Conservation (phyloP, 1,140 invertebrate species). For the Scaptomyza pallida region DNA sequence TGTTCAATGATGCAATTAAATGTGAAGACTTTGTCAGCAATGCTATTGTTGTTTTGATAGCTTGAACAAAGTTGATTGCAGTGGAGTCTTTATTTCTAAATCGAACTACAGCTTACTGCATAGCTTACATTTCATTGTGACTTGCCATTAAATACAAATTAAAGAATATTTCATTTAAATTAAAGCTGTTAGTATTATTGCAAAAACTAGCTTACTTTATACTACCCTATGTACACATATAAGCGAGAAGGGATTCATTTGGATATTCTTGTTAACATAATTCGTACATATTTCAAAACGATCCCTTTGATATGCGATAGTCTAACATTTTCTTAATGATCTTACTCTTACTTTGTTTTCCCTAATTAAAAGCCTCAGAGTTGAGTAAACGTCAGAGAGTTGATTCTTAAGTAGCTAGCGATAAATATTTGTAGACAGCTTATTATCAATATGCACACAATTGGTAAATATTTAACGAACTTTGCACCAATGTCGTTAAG, state of each 20-base stretch:
- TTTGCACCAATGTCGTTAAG: background rate
- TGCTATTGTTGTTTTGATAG: background rate
- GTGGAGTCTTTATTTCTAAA: background rate
- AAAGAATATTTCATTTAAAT: no score
- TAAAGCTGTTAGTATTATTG: no score
- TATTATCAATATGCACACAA: background rate
- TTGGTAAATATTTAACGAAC: background rate
- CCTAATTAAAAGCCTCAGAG: background rate
- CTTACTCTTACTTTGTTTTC: no score
- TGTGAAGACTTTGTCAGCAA: slow-evolving; percentile 10
- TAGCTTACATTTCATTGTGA: background rate
- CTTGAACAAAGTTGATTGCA: background rate
- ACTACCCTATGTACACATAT: no score
- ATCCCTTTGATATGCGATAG: no score
- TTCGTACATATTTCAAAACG: no score
- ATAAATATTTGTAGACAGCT: background rate
- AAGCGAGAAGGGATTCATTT: no score
- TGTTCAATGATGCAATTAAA: slow-evolving; percentile 21
- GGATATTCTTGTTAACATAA: no score
- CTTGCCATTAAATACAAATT: background rate
- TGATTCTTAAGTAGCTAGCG: background rate
- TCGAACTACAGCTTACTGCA: no score
- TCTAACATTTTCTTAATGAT: no score
- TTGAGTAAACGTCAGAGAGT: background rate
- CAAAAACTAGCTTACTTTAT: no score